phyloP scores from a whole-genome alignment of 2,888 invertebrate genomes.

The Himalopsyche japonica region DNA sequence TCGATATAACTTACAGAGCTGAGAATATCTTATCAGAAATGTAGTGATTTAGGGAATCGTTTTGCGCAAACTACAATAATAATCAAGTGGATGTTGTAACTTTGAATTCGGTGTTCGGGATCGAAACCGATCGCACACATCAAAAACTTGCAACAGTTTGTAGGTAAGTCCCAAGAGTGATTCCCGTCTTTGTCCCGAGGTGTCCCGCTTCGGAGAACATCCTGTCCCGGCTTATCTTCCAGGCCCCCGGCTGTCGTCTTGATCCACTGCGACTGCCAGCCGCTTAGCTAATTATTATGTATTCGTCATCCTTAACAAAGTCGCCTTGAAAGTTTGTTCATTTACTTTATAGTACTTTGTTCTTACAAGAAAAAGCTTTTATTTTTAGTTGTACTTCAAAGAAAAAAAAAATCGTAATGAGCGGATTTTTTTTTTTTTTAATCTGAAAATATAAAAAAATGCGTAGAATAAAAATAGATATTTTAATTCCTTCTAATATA shows the following conservation, averaged over 20 bases:
- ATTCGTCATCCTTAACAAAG: not conserved
- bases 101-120: not conserved
- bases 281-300: not conserved
- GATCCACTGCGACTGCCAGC: not conserved
- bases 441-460: no score
- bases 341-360: no score
- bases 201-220: not conserved
- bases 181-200: not conserved
- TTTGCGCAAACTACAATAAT: not conserved
- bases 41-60: not conserved
- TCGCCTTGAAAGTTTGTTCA: no score
- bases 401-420: no score
- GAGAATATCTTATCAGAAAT: not conserved
- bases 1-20: not conserved
- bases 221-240: not conserved
- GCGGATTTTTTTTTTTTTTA: no score
- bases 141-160: not conserved
- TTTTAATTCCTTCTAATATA: no score
- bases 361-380: no score
- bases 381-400: no score
- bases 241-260: not conserved
- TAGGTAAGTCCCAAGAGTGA: not conserved
- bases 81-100: not conserved
- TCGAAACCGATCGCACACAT: not conserved
- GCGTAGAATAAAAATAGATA: no score